Conservation (phyloP, 2,888 invertebrate species). For the Ceraclea dissimilis region DNA sequence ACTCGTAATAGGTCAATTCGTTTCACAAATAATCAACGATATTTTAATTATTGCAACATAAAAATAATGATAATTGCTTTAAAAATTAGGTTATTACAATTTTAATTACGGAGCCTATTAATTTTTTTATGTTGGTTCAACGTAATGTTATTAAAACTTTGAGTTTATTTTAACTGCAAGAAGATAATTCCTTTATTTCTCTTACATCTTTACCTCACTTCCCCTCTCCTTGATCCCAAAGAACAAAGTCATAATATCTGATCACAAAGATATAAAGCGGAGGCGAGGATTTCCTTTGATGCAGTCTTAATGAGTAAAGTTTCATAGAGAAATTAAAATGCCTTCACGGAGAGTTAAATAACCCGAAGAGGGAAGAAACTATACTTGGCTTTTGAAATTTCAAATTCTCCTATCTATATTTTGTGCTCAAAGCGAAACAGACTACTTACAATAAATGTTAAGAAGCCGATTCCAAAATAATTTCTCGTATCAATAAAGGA, state of each 20-base stretch:
- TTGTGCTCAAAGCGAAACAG: too few species aligned
- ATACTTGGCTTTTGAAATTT: not conserved
- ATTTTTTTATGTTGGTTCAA: not conserved
- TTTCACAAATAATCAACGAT: too few species aligned
- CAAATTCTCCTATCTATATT: too few species aligned
- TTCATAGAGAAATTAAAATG: slow-evolving; percentile 1
- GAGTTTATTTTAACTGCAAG: slow-evolving; percentile 1
- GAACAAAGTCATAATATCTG: slow-evolving; percentile 2
- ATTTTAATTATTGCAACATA: too few species aligned
- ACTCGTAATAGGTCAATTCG: too few species aligned
- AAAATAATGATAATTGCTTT: too few species aligned
- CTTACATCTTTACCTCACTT: not conserved
- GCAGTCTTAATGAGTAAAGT: not conserved
- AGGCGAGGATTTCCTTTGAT: slow-evolving; percentile 1
- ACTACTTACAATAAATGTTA: too few species aligned
- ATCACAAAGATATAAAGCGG: slow-evolving; percentile 1
- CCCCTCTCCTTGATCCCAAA: not conserved
- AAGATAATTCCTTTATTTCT: not conserved
- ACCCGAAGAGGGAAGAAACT: not conserved
- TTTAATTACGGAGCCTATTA: not conserved
- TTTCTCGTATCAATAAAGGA: too few species aligned
- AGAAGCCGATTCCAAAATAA: too few species aligned
- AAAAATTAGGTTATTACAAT: not conserved
- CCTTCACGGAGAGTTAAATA: slow-evolving; percentile 1
- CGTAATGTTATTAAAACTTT: not conserved